Percentiles rank a stretch among this genome's conserved stretches.
Evolutionary conservation across 2,888 invertebrate species (phyloP).

Genomic region (Mycalesis mineus): DNA sequence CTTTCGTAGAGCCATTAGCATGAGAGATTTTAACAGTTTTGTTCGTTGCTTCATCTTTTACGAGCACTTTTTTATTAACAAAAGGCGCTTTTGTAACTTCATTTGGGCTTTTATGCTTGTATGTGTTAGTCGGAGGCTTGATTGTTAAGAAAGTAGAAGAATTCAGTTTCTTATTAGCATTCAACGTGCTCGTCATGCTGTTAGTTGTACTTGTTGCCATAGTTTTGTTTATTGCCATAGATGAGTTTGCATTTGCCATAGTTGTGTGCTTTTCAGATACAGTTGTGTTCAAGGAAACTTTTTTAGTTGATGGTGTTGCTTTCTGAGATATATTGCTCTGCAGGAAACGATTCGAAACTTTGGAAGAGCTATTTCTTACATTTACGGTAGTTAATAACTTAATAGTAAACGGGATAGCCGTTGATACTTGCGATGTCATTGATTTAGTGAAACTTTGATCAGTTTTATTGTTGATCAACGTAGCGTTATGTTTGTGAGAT

Average conservation of each 20-base stretch:
- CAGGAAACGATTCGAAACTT: slow-evolving; percentile 16
- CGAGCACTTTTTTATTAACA: slow-evolving; percentile 24
- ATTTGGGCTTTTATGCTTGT: slow-evolving; percentile 24
- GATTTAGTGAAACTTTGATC: slow-evolving; percentile 51
- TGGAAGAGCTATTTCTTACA: slow-evolving; percentile 22
- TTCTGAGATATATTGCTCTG: slow-evolving; percentile 17
- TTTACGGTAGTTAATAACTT: slow-evolving; percentile 28
- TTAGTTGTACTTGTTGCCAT: slow-evolving; percentile 53
- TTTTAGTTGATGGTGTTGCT: slow-evolving; percentile 18
- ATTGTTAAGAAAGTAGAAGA: slow-evolving; percentile 53
- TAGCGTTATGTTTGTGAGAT: slow-evolving; percentile 41
- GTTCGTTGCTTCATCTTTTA: slow-evolving; percentile 16
- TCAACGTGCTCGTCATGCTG: slow-evolving; percentile 59
- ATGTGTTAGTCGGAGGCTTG: slow-evolving; percentile 44
- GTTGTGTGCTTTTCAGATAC: slow-evolving; percentile 18
- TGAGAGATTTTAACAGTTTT: slow-evolving; percentile 11
- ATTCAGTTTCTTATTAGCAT: slow-evolving; percentile 43
- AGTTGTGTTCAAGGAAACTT: slow-evolving; percentile 18
- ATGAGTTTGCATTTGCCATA: slow-evolving; percentile 24
- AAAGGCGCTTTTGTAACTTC: slow-evolving; percentile 34
- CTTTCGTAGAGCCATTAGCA: slow-evolving; percentile 13
- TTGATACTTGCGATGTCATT: slow-evolving; percentile 44
- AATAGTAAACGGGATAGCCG: slow-evolving; percentile 38
- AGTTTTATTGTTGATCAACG: slow-evolving; percentile 40
- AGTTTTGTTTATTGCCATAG: slow-evolving; percentile 24